These are phyloP conservation scores for Nerophis ophidion DNA, from an alignment of 2,113 vertebrate genomes.

Conservation along the genomic window DNA sequence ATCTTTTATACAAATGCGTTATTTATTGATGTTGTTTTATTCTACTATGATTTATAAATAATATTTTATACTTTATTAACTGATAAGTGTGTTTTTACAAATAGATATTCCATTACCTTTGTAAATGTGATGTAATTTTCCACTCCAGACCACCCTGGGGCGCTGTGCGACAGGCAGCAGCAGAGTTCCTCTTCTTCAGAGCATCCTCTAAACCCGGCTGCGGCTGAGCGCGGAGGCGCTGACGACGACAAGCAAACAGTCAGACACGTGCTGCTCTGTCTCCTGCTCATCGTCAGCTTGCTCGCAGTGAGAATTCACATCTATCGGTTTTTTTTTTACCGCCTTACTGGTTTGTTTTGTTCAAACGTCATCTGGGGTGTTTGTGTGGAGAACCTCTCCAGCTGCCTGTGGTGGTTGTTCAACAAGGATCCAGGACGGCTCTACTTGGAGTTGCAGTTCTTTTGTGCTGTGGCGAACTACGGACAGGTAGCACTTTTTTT, in stretches of 20 bases:
- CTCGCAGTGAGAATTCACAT: conserved; percentile 76
- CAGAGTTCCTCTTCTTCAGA: conserved; percentile 40
- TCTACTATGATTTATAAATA: too few relatives aligned
- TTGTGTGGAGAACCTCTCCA: conserved; percentile 84
- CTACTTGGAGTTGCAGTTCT: conserved; percentile 94
- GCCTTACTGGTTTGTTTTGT: neutral
- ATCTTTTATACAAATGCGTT: too few relatives aligned
- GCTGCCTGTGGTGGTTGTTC: conserved; percentile 96
- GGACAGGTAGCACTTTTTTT: conserved; percentile 79
- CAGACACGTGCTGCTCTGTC: conserved; percentile 86
- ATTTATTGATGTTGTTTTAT: too few relatives aligned
- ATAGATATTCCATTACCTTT: too few relatives aligned
- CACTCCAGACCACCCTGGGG: conserved; percentile 60
- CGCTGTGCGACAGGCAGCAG: conserved; percentile 67
- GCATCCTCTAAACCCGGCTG: conserved; percentile 50
- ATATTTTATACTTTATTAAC: too few relatives aligned
- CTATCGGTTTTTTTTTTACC: neutral
- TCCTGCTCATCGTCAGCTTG: conserved; percentile 87
- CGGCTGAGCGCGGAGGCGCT: conserved; percentile 30
- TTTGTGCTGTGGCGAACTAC: conserved; percentile 94
- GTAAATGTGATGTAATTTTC: neutral
- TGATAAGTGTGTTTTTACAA: too few relatives aligned
- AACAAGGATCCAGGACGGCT: conserved; percentile 89
- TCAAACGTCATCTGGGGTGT: neutral
- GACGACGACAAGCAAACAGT: conserved; percentile 80